Evolutionary conservation across 2,797 vertebrate species (phyloP), one percentile per base, ranked within the genome.

Genomic region (Hippoglossus hippoglossus): DNA sequence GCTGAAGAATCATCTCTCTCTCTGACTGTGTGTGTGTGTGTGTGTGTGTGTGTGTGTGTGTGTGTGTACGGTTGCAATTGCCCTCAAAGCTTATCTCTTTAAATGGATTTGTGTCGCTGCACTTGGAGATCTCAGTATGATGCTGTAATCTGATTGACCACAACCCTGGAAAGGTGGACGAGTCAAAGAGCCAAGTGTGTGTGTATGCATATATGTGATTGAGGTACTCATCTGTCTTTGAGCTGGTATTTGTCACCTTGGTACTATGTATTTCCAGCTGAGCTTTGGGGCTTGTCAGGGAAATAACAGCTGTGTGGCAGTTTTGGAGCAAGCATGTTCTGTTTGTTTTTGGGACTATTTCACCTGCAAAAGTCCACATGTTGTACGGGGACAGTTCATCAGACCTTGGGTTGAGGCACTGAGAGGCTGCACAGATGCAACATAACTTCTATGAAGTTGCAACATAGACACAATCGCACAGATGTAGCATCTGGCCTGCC

Each of bases 61-160:
- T 54, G 22, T 65, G 4, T 34, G 19, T 22, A 31, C 51, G 19
- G 21, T 15, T 77, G 58, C 41, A 16, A 54, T 75, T 70, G 18
- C 73, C 73, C 70, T 81, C 67, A 4, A 36, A 80, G 80, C 84
- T 90, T 91, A 90, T 92, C 90, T 83, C 75, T 87, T 61, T 84
- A 87, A 91, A 83, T 87, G 85, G 87, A 91, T 93, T 92, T 87
- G 81, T 90, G 87, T 86, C 65, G 70, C 67, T 80, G 70, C 77
- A 69, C 71, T 85, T 19, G 0, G 73, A 84, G 83, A 87, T 90
- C 82, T 77, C 71, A 11, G 67, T 84, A 51, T 81, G 86, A 80
- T 82, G 62, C 75, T 80, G 25, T 92, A 93, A 93, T 93, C 88
- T 85, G 71, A 93, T 90, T 87, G 78, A 88, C 75, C 87, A 67